Percentiles rank a stretch among this genome's conserved stretches.
Conservation (phyloP, 1,140 invertebrate species). For the Brachionus sp. region DNA sequence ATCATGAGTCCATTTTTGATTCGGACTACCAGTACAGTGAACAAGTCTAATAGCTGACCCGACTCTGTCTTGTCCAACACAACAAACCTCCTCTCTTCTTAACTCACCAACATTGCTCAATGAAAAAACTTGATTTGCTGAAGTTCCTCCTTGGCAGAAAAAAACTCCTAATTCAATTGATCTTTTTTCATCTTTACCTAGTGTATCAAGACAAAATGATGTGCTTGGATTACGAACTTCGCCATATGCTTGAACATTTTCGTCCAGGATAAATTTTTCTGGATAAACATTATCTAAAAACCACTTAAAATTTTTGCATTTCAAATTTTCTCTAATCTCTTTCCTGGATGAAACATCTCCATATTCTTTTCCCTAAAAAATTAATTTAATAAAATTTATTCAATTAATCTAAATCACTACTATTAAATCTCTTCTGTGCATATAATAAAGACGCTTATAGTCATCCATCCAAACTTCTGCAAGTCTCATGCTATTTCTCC, state of each 20-base stretch:
- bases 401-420: not conserved
- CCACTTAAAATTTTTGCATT: conserved; percentile 96
- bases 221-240: conserved; percentile 61
- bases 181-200: conserved; percentile 69
- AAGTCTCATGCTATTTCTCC: conserved; percentile 62
- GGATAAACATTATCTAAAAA: conserved; percentile 90
- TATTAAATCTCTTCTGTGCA: conserved; percentile 34
- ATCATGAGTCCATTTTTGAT: conserved; percentile 42
- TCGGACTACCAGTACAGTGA: not conserved
- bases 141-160: conserved; percentile 69
- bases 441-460: conserved; percentile 44
- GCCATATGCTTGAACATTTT: conserved; percentile 74
- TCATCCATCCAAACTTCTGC: conserved; percentile 91
- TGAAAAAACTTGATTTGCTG: conserved; percentile 67
- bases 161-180: conserved; percentile 66
- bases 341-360: conserved; percentile 58
- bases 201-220: conserved; percentile 73
- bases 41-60: not conserved
- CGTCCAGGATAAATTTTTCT: conserved; percentile 64
- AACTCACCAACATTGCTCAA: conserved; percentile 70
- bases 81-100: conserved; percentile 72
- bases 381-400: not conserved
- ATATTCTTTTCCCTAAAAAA: conserved; percentile 62
- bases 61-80: not conserved
- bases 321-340: conserved; percentile 64